A percentile compares a stretch with the other conserved stretches of the same genome.
Evolutionary conservation across 2,797 vertebrate genomes (phyloP).

Genomic region (Cephalopachus bancanus): DNA sequence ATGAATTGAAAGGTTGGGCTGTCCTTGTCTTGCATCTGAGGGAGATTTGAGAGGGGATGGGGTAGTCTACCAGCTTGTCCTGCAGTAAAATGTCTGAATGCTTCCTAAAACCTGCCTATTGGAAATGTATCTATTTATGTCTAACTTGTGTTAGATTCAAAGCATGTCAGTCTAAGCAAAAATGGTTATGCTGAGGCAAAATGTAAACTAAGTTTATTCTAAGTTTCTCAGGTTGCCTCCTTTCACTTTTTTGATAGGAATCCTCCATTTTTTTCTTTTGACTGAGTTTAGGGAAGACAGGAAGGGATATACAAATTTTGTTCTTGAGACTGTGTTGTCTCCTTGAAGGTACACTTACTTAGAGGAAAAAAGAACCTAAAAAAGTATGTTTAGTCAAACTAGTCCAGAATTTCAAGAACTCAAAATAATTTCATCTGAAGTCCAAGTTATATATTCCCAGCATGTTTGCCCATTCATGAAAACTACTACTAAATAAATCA

Average conservation of each 20-base stretch:
- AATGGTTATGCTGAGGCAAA: no score
- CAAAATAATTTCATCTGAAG: neutral
- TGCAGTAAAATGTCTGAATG: no score
- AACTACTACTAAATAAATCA: constrained; percentile 12
- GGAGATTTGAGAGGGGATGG: no score
- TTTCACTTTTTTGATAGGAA: neutral
- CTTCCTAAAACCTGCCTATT: no score
- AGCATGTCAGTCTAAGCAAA: no score
- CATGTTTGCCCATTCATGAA: neutral
- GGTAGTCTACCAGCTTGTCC: no score
- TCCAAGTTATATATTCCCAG: neutral
- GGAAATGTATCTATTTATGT: no score
- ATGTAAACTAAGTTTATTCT: no score
- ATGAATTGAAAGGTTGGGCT: no score
- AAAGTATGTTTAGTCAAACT: neutral
- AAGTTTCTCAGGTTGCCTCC: no score
- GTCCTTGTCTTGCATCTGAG: no score
- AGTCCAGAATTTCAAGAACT: neutral
- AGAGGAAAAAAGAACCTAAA: neutral
- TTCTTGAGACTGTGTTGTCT: neutral
- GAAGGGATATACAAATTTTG: neutral
- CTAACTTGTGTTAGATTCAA: no score
- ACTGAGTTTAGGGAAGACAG: neutral
- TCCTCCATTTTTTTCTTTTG: constrained; percentile 29
- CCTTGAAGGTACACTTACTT: neutral